Evolutionary conservation across 2,797 vertebrate genomes (phyloP), one percentile per base, ranked within the genome.

Genomic region (Pseudomugil gertrudae): DNA sequence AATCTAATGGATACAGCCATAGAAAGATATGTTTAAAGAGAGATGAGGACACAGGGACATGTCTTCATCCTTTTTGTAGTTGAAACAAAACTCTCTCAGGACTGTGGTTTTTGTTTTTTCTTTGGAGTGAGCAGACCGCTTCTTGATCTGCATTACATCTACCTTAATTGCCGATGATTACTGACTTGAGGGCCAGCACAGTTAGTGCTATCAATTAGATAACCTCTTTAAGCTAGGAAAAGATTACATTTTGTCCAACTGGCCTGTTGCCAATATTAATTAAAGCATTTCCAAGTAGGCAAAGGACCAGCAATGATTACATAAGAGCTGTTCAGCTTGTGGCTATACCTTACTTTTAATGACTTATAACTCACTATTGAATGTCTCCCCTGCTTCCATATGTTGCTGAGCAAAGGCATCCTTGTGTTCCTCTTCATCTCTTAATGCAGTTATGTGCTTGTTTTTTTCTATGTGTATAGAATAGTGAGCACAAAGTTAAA

Each of bases 121-220:
- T 55, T 57, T 63, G 3, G 57, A 57, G 65, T 55, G 35, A 38
- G 17, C 9, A 30, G 43, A 17, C 32, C 33, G 17, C 24, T 72
- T 62, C 47, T 74, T 76, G 61, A 79, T 79, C 66, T 76, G 55
- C 21, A 53, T 77, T 76, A 59, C 71, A 70, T 77, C 69, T 65
- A 33, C 43, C 48, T 69, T 84, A 76, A 79, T 76, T 72, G 80
- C 55, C 69, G 36, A 72, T 85, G 63, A 85, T 81, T 63, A 71
- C 27, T 73, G 59, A 63, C 60, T 75, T 71, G 21, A 69, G 62
- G 63, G 68, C 21, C 59, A 24, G 26, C 69, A 70, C 61, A 57
- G 50, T 68, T 26, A 72, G 33, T 5, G 3, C 56, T 63, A 69
- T 79, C 48, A 78, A 69, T 82, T 81, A 79, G 57, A 52, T 78